These are phyloP conservation scores for Tanypteryx hageni DNA, from an alignment of 2,888 invertebrate species.

Conservation along the genomic window DNA sequence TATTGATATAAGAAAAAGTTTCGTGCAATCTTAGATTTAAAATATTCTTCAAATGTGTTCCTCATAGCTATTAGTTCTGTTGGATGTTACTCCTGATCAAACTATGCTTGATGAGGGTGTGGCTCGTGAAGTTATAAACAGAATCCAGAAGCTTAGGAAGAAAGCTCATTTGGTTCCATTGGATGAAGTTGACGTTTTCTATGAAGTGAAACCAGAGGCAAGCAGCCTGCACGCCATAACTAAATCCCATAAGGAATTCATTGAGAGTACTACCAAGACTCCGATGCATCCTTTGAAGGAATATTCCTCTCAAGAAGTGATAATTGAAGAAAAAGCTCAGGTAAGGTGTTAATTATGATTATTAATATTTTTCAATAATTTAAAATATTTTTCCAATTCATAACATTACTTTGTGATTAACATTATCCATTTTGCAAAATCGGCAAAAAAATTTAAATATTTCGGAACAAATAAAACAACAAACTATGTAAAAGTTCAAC, in stretches of 20 bases:
- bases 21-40: not conserved
- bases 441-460: not conserved
- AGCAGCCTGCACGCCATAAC: constrained; percentile 84
- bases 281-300: constrained; percentile 78
- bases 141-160: constrained; percentile 97
- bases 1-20: not conserved
- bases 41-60: constrained; percentile 45
- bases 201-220: constrained; percentile 78
- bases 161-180: constrained; percentile 95
- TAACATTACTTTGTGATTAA: not conserved
- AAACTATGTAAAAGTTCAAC: no score
- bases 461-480: no score
- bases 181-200: constrained; percentile 91
- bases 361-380: not conserved
- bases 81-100: constrained; percentile 93
- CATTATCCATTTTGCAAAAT: not conserved
- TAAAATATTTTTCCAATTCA: not conserved
- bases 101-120: constrained; percentile 95
- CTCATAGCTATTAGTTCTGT: constrained; percentile 84
- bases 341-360: not conserved
- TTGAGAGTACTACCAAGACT: constrained; percentile 89
- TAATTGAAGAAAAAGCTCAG: constrained; percentile 32
- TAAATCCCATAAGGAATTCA: constrained; percentile 84
- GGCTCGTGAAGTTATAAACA: constrained; percentile 96
- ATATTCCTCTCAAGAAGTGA: constrained; percentile 23